phyloP scores from a whole-genome alignment of 64 coral and sea anemone species.

The Montipora sp. region DNA sequence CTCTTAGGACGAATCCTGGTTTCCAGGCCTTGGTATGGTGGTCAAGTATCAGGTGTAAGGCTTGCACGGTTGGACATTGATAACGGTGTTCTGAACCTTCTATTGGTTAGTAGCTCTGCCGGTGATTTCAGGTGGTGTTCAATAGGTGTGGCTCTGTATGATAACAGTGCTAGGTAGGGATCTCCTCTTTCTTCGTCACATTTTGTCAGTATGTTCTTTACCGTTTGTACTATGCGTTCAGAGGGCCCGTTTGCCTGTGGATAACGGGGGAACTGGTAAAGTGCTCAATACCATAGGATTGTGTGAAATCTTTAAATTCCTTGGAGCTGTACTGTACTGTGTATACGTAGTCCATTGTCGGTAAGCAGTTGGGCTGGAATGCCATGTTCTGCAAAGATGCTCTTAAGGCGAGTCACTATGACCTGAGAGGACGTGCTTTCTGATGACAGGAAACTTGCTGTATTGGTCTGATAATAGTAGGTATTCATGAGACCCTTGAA shows the following conservation, averaged over 20 bases:
- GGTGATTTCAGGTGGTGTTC: constrained; percentile 19
- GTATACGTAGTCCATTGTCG: constrained; percentile 2
- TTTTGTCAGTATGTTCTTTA: no score
- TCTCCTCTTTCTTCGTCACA: constrained; percentile 13
- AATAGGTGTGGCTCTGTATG: constrained; percentile 55
- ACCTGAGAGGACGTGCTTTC: no score
- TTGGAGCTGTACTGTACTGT: constrained; percentile 39
- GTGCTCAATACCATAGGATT: no score
- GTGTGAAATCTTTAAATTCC: neutral
- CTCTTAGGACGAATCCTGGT: no score
- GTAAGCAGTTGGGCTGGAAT: no score
- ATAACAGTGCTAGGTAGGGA: constrained; percentile 42
- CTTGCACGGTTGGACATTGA: constrained; percentile 7
- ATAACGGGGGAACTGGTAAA: no score
- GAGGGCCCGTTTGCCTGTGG: constrained; percentile 15
- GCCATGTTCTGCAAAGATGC: no score
- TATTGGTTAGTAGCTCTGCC: constrained; percentile 11
- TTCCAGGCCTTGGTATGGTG: no score
- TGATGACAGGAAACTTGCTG: neutral
- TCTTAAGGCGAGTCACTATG: no score
- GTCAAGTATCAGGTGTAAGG: neutral
- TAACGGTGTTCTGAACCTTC: constrained; percentile 5
- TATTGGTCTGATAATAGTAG: no score
- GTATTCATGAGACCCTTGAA: constrained; percentile 48
- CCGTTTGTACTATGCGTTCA: no score